Conservation (phyloP, 2,797 vertebrate species). For the Phyllotis vaccarum region DNA sequence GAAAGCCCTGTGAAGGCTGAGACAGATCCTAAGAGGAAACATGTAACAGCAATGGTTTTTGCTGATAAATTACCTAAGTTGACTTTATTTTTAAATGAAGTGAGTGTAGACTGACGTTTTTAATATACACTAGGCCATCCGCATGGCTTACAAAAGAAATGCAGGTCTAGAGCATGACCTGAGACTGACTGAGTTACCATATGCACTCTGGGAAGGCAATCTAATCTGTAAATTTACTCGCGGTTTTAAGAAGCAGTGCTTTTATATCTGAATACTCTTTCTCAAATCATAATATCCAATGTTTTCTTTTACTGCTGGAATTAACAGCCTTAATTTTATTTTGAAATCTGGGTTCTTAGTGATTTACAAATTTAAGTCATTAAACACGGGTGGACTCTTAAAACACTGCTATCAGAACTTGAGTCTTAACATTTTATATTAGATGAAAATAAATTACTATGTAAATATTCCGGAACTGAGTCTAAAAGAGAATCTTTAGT, state of each 20-base stretch:
- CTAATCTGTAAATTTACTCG: neutral
- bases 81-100: neutral
- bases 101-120: neutral
- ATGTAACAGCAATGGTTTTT: neutral
- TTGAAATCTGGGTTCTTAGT: constrained; percentile 30
- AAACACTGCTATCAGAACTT: constrained; percentile 28
- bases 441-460: constrained; percentile 56
- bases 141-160: neutral
- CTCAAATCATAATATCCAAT: constrained; percentile 33
- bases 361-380: constrained; percentile 44
- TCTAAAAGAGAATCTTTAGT: neutral
- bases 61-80: constrained; percentile 14
- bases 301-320: constrained; percentile 17
- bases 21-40: neutral
- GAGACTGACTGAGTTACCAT: neutral
- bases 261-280: neutral
- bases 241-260: constrained; percentile 36
- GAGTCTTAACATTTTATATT: neutral
- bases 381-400: constrained; percentile 2
- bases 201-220: constrained; percentile 14
- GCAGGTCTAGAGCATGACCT: neutral
- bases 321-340: constrained; percentile 51
- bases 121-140: neutral
- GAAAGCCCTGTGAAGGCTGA: constrained; percentile 48
- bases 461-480: neutral